phyloP scores from a whole-genome alignment of 2,113 vertebrate species.

The Zosterops lateralis region DNA sequence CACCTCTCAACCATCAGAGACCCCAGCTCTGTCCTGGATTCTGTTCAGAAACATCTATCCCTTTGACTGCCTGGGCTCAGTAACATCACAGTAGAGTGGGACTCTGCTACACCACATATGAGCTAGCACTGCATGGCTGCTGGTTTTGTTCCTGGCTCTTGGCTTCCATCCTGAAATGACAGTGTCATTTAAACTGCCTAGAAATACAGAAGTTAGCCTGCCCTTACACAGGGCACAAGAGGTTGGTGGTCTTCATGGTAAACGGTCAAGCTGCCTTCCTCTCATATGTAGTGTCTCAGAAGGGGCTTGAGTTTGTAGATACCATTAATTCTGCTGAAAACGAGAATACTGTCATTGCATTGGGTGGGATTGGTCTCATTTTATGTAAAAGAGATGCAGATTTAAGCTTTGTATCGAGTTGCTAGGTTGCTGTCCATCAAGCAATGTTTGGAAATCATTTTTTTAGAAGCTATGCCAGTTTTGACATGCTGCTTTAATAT shows the following conservation, averaged over 20 bases:
- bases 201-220: background rate
- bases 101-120: accelerated
- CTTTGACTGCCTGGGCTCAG: background rate
- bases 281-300: background rate
- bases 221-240: background rate
- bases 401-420: background rate
- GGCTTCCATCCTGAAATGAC: background rate
- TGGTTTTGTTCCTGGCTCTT: background rate
- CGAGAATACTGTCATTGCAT: background rate
- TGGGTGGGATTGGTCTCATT: background rate
- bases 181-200: background rate
- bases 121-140: background rate
- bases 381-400: constrained; percentile 7
- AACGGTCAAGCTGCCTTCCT: background rate
- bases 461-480: constrained; percentile 41
- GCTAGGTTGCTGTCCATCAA: constrained; percentile 35
- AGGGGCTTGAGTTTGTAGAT: background rate
- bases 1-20: background rate
- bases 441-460: constrained; percentile 1
- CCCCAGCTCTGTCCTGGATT: background rate
- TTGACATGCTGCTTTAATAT: constrained; percentile 54
- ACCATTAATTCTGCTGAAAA: background rate
- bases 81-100: background rate
- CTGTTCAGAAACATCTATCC: background rate
- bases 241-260: background rate